A percentile compares a stretch with the other conserved stretches of the same genome.
Conservation (phyloP, 2,888 invertebrate genomes). For the Idaea aversata region DNA sequence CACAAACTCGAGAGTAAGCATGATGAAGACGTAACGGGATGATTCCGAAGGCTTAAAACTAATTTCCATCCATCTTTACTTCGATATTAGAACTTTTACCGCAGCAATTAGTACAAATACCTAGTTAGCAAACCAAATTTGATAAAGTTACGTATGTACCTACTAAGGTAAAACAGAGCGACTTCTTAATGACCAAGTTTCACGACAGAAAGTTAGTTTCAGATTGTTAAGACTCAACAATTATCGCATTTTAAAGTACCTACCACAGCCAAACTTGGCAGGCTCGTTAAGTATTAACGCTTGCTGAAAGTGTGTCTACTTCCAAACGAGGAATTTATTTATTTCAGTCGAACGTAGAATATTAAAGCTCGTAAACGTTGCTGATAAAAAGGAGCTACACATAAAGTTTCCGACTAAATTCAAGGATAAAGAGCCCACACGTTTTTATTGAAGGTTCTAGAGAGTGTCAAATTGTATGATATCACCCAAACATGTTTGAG, state of each 20-base stretch:
- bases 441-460: slow-evolving; percentile 14
- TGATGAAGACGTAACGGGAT: neutral
- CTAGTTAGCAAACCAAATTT: slow-evolving; percentile 26
- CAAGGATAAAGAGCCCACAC: slow-evolving; percentile 22
- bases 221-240: slow-evolving; percentile 34
- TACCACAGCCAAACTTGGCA: slow-evolving; percentile 24
- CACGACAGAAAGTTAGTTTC: slow-evolving; percentile 29
- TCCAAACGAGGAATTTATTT: slow-evolving; percentile 7
- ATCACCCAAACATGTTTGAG: slow-evolving; percentile 20
- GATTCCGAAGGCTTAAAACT: neutral
- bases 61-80: neutral
- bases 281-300: neutral
- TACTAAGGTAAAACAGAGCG: slow-evolving; percentile 16
- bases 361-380: neutral
- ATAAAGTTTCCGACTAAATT: slow-evolving; percentile 14
- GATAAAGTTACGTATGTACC: slow-evolving; percentile 29
- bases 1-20: neutral
- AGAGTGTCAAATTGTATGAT: slow-evolving; percentile 23
- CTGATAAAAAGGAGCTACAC: neutral
- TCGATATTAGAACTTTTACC: slow-evolving; percentile 13
- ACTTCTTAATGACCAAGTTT: slow-evolving; percentile 46
- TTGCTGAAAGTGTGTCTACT: slow-evolving; percentile 1
- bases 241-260: slow-evolving; percentile 33
- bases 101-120: slow-evolving; percentile 29
- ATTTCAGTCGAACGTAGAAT: slow-evolving; percentile 3